phyloP scores from a whole-genome alignment of 2,113 vertebrate species.

The Scytalopus superciliaris region DNA sequence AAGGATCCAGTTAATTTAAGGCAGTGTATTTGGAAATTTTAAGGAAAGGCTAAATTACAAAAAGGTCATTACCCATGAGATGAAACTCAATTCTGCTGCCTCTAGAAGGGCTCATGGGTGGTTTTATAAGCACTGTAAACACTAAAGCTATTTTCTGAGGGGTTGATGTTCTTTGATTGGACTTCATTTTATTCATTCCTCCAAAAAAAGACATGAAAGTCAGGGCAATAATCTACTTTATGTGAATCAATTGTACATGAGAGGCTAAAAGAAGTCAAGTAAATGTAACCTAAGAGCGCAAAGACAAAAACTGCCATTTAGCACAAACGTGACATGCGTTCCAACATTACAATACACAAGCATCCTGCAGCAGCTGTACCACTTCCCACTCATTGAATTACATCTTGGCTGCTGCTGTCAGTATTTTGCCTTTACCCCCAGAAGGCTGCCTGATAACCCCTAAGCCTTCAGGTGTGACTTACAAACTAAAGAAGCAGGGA shows the following conservation, averaged over 20 bases:
- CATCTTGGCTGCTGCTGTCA: neutral
- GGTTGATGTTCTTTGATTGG: neutral
- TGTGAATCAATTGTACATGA: neutral
- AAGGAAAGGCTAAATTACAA: slow-evolving; percentile 29
- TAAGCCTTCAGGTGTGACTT: neutral
- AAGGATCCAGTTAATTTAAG: slow-evolving; percentile 29
- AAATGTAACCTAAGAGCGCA: neutral
- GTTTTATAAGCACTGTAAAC: slow-evolving; percentile 6
- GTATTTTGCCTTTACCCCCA: neutral
- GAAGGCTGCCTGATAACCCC: neutral
- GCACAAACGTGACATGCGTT: neutral
- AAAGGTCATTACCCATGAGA: neutral
- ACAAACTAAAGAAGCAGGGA: neutral
- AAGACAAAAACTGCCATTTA: slow-evolving; percentile 3
- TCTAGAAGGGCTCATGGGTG: slow-evolving; percentile 1
- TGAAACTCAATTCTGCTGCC: neutral
- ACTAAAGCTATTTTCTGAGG: neutral
- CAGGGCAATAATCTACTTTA: slow-evolving; percentile 4
- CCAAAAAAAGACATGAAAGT: neutral
- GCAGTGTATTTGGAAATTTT: slow-evolving; percentile 18
- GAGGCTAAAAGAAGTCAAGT: slow-evolving; percentile 33
- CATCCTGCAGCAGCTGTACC: neutral
- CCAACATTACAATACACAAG: neutral
- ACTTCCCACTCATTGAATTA: neutral
- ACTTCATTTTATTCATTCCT: slow-evolving; percentile 15